Base-by-base conservation (phyloP, 2,113 vertebrate species). In the Glaucidium brasilianum region DNA sequence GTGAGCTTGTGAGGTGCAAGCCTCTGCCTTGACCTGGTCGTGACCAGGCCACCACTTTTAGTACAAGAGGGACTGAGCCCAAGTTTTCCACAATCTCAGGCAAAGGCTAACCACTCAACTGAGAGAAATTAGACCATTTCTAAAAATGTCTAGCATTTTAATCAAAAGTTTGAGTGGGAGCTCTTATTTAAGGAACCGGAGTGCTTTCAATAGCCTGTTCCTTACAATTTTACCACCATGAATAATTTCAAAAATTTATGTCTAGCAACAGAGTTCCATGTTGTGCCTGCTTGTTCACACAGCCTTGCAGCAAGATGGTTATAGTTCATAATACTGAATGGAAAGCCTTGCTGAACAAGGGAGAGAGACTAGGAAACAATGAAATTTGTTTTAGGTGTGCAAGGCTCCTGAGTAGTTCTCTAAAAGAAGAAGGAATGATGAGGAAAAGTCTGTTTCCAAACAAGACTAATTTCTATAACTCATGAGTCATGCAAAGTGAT, bases 401-500 rank as follows among this genome's bases (percentile, higher is more conserved):
- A 67, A 47, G 47, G 21, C 4, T 94, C 56, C 35, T 59, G 29
- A 59, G 17, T 68, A 87, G 27, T 41, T 67, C 27, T 84, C 82
- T 39, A 72, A 67, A 89, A 64, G 43, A 89, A 91, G 35, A 86
- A 74, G 3, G 16, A 72, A 85, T 12, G 3, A 53, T 3, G 17
- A 96, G 32, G 60, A 78, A 72, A 94, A 68, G 21, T 49, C 56
- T 79, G 9, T 45, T 94, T 45, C 66, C 56, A 85, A 85, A 45
- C 5, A 62, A 82, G 73, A 68, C 25, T 86, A 8, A 59, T 94
- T 93, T 84, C 50, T 94, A 13, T 67, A 84, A 69, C 26, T 18
- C 41, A 34, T 76, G 58, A 95, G 39, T 87, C 66, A 87, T 64
- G 30, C 18, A 85, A 91, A 92, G 35, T 73, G 34, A 53, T 77